Percentiles rank a stretch among this genome's conserved stretches.
Evolutionary conservation across 2,113 vertebrate genomes (phyloP).

Genomic region (Elgaria multicarinata): DNA sequence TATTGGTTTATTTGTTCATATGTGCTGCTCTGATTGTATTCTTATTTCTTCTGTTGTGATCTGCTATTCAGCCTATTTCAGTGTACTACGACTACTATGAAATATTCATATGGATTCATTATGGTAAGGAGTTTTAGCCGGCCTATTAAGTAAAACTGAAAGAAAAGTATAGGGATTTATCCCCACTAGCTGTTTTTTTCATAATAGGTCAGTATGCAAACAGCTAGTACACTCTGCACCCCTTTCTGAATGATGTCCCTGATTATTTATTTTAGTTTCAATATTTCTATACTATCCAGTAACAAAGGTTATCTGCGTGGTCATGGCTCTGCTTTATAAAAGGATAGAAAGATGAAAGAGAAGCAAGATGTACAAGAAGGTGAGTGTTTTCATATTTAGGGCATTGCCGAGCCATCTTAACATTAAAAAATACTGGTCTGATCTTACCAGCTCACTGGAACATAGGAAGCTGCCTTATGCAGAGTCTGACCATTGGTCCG

Average conservation of each 20-base stretch:
- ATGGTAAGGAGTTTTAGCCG: neutral
- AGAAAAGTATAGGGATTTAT: neutral
- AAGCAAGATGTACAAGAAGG: neutral
- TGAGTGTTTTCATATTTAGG: neutral
- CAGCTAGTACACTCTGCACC: too few species aligned
- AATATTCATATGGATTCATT: too few species aligned
- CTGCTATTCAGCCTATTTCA: neutral
- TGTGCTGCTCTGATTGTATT: neutral
- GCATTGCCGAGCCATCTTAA: neutral
- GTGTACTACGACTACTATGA: too few species aligned
- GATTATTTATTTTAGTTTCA: neutral
- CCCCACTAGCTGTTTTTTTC: neutral
- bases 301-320: neutral
- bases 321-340: neutral
- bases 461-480: too few species aligned
- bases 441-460: too few species aligned
- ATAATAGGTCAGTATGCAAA: neutral
- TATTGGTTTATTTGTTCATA: neutral
- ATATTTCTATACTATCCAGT: neutral
- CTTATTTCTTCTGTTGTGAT: neutral
- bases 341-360: neutral
- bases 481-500: too few species aligned
- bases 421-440: neutral
- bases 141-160: neutral
- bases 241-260: neutral